Evolutionary conservation across 1,140 invertebrate species (phyloP), one percentile per base, ranked within the genome.

Genomic region (Lasaia peninsularis): DNA sequence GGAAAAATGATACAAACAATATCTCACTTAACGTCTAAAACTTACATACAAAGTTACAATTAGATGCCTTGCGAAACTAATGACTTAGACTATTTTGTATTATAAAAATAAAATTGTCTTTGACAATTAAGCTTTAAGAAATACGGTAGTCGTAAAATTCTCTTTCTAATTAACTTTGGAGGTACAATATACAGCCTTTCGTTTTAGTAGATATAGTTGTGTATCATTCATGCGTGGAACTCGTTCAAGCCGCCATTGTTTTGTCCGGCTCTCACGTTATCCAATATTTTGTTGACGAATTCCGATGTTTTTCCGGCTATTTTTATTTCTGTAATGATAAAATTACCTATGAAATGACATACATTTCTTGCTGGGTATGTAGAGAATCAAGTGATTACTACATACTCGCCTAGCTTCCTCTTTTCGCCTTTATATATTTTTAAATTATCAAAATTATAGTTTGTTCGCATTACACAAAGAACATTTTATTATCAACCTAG

Each of bases 181-280:
- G 85, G 85, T 88, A 88, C 85, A 83, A 80, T 75, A 72, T 82
- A 88, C 85, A 88, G 85, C 85, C 85, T 88, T 88, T 85, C 73
- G 85, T 86, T 88, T 73, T 69, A 72, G 59, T 76, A 74, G 75
- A 75, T 66, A 75, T 71, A 71, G 74, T 65, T 71, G 67, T 69
- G 65, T 63, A 48, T 20, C 14, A 55, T 55, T 60, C 68, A 62
- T 69, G 60, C 75, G 63, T 79, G 83, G 54, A 88, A 67, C 55
- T 86, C 81, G 56, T 71, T 75, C 24, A 86, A 59, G 33, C 85
- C 82, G 35, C 82, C 80, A 59, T 87, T 77, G 21, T 75, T 77
- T 55, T 85, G 74, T 11, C 85, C 85, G 33, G 73, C 28, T 69
- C 67, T 85, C 5, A 88, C 82, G 59, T 88, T 88, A 44, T 86